Evolutionary conservation across 2,797 vertebrate genomes (phyloP).

Genomic region (Sebastes itinus): DNA sequence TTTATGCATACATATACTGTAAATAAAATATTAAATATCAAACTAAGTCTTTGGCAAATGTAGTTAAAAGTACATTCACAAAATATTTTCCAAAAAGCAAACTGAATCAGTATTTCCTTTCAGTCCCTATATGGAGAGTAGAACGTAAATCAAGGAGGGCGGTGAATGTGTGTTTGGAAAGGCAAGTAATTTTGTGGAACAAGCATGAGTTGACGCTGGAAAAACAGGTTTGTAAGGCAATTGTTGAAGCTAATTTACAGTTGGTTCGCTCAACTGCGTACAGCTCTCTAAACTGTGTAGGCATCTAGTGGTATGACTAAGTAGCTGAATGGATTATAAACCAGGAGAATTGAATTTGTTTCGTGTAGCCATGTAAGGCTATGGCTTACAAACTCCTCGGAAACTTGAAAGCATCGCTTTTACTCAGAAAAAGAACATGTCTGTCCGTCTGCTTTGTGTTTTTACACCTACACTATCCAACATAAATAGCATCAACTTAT

Average conservation of each 20-base stretch:
- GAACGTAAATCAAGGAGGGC: constrained; percentile 51
- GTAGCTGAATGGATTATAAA: constrained; percentile 59
- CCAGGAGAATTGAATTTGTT: constrained; percentile 44
- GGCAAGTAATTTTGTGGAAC: constrained; percentile 60
- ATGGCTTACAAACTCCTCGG: constrained; percentile 37
- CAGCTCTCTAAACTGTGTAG: constrained; percentile 73
- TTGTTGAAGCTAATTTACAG: constrained; percentile 74
- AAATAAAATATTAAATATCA: constrained; percentile 94
- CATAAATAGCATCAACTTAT: constrained; percentile 26
- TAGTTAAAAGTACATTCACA: constrained; percentile 92
- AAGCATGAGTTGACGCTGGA: constrained; percentile 61
- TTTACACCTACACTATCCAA: constrained; percentile 30
- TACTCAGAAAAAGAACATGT: constrained; percentile 20
- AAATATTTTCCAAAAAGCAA: constrained; percentile 80
- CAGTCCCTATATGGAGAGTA: constrained; percentile 57
- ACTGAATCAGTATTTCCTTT: constrained; percentile 70
- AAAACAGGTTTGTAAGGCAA: constrained; percentile 80
- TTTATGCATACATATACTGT: constrained; percentile 91
- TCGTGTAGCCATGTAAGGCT: constrained; percentile 42
- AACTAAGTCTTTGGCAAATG: constrained; percentile 97
- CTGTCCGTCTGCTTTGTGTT: constrained; percentile 38
- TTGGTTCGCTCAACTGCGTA: constrained; percentile 60
- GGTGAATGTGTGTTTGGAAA: constrained; percentile 54
- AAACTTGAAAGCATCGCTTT: constrained; percentile 19
- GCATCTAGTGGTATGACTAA: constrained; percentile 76